Base-by-base conservation (phyloP, 2,888 invertebrate genomes). In the Gibbula magus region DNA sequence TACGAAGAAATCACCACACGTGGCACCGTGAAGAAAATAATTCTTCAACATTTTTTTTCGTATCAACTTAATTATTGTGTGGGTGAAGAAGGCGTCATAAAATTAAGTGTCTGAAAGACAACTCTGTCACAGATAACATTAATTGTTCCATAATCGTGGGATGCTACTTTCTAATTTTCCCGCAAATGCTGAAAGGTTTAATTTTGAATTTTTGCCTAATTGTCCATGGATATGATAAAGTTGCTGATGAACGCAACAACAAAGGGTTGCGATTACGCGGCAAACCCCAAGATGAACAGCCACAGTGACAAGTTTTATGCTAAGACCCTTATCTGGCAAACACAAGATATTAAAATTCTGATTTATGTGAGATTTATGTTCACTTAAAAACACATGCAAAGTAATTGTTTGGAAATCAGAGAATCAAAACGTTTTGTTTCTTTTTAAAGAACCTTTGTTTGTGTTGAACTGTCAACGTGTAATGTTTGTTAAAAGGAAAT, bases 141-240 rank as follows among this genome's bases (percentile, higher is more conserved):
- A 39, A 70, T 35, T 70, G 35, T 70, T 70, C 32, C 35, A 10
- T 70, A 70, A 70, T 70, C 7, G 35, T 39, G 70, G 35, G 35
- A n/a, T 20, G 25, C 70, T 70, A 35, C 35, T 70, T 70, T 70
- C 70, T 70, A 67, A 67, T 67, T 67, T 67, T 67, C 67, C 16
- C 13, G 8, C 18, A 67, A 67, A 13, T 32, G 70, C 18, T 70
- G 70, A 70, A 70, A 70, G 70, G 70, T 35, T 70, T 70, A 70
- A 70, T 70, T 70, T 70, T 39, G n/a, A 35, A 35, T 70, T 70
- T 70, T 35, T 70, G 70, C 70, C 39, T 70, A 70, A 70, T 70
- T 32, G 70, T 70, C n/a, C 70, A 70, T 70, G 70, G 35, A 35
- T 70, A 70, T 70, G 70, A 70, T 70, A 70, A 70, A 70, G 16